Base-by-base conservation (phyloP, 2,797 vertebrate species). In the Pampus argenteus region DNA sequence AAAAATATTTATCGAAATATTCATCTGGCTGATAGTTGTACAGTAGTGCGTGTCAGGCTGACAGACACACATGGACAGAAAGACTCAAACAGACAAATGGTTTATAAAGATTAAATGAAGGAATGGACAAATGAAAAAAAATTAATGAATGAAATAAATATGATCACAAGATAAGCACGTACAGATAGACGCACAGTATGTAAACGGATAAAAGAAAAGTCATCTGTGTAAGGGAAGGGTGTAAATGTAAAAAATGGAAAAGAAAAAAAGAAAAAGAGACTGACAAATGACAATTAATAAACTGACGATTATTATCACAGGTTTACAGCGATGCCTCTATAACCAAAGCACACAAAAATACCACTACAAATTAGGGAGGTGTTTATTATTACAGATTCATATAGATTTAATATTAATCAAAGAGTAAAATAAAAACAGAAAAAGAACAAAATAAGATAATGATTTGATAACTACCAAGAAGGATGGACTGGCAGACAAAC, bases 31-130 rank as follows among this genome's bases (percentile, higher is more conserved):
- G 74, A 70, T 52, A 10, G 64, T 34, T 78, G 42, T 69, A 56
- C 59, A 66, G 57, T 22, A 61, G 56, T 52, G 55, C 50, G 66
- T 29, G 61, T 78, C 70, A 86, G 71, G 57, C 28, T 58, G 52
- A 78, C 48, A 72, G 57, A 79, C 44, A 75, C 64, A 80, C 20
- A 76, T 14, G n/a, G 61, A 80, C 14, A 59, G 40, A 70, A 51
- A 72, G 44, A 76, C 34, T 75, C 10, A 71, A 51, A 78, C 54
- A 51, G 45, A 78, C 6, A 63, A 52, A 61, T 8, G 63, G 42
- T 57, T 58, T 47, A 67, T 44, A 28, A n/a, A 51, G 28, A 70
- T 1, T 17, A 49, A 60, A 78, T 15, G 1, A 69, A 8, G 31
- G 7, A 36, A 65, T 4, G 23, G 38, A 62, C 34, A 61, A 47